Evolutionary conservation across 2,888 invertebrate species (phyloP), one percentile per base, ranked within the genome.

Genomic region (Augochlorella aurata): DNA sequence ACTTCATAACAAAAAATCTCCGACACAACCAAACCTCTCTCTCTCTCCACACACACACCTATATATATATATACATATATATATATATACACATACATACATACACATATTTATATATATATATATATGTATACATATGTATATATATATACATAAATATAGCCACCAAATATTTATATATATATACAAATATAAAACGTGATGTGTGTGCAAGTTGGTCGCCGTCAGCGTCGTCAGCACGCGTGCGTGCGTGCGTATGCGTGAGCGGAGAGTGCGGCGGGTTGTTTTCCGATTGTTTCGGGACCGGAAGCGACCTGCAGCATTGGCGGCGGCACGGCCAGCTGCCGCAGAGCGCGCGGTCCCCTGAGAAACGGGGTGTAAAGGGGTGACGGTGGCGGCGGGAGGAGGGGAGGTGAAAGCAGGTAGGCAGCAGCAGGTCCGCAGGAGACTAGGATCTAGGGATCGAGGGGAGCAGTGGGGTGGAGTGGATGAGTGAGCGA

Each of bases 261-360:
- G 47, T 81, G 52, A 76, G 44, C 65, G 61, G 29, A 24, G 61
- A 24, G 85, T 87, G 83, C 75, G 83, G 85, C 85, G 87, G 80
- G 61, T 85, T 81, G 87, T 87, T 81, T 79, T 78, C 74, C 77
- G 69, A 68, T 70, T 87, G 79, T 85, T 85, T 83, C 80, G 82
- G 68, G 77, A 81, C 66, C 76, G 83, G 74, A 75, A 83, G 54
- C 74, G 77, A 79, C 80, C 79, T 82, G 85, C 87, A 81, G 78
- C 79, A 85, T 84, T 77, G 80, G 52, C 81, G 86, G 78, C 87
- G 80, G 67, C 70, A 83, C 87, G 85, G 87, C 76, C 76, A 83
- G 86, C 87, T 87, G 87, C 87, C 85, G 87, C 87, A 83, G 87
- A 87, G 58, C 79, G 77, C 29, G 24, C 61, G 61, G 29, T 61